phyloP scores from a whole-genome alignment of 2,113 vertebrate species.

The Oryzias celebensis region DNA sequence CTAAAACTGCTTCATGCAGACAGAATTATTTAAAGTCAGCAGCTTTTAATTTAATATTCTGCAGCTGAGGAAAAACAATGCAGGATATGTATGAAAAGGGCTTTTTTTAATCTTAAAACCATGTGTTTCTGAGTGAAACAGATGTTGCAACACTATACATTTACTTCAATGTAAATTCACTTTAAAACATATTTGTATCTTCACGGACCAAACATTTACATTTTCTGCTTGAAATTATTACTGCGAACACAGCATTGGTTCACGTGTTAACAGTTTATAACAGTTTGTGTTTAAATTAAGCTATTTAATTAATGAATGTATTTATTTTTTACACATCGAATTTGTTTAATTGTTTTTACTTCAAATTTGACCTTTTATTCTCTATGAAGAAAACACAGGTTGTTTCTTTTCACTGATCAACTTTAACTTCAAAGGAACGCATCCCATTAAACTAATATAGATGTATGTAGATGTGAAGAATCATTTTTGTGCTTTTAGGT shows the following conservation, averaged over 20 bases:
- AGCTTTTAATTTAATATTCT: neutral
- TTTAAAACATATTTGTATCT: constrained; percentile 58
- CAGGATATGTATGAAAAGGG: too few relatives aligned
- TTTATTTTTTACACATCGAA: neutral
- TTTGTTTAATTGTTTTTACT: constrained; percentile 23
- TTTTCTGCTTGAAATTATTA: too few relatives aligned
- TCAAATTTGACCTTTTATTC: neutral
- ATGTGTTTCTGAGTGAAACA: neutral
- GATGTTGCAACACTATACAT: too few relatives aligned
- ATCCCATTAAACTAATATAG: too few relatives aligned
- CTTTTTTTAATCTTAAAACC: too few relatives aligned
- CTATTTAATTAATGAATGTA: too few relatives aligned
- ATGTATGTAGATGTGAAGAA: neutral
- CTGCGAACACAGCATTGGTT: too few relatives aligned
- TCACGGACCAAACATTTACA: constrained; percentile 21
- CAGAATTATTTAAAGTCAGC: neutral
- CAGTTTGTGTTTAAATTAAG: too few relatives aligned
- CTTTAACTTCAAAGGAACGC: too few relatives aligned
- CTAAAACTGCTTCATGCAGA: neutral
- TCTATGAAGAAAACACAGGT: constrained; percentile 15
- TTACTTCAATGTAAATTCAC: constrained; percentile 63
- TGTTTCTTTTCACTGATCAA: constrained; percentile 12
- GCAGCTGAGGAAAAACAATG: too few relatives aligned
- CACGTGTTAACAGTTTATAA: too few relatives aligned
- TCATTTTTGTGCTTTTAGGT: constrained; percentile 3